A percentile compares a stretch with the other conserved stretches of the same genome.
phyloP scores from a whole-genome alignment of 2,113 vertebrate genomes.

The Hemichromis elongatus region DNA sequence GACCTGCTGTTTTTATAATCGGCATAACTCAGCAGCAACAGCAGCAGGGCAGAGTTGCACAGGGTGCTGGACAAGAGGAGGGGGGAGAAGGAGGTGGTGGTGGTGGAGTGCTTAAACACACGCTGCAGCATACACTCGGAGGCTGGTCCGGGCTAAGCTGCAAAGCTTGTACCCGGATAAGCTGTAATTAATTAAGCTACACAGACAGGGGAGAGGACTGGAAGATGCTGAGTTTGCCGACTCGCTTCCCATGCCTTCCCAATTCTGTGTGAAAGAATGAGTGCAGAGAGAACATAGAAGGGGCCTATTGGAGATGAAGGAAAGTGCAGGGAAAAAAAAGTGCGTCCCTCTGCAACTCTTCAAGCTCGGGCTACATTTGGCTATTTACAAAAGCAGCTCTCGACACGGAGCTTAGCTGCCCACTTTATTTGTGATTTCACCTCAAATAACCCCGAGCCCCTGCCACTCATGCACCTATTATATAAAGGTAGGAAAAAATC shows the following conservation, averaged over 20 bases:
- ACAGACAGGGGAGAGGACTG: conserved; percentile 46
- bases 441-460: conserved; percentile 26
- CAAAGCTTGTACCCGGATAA: conserved; percentile 68
- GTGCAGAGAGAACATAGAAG: conserved; percentile 33
- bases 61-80: neutral
- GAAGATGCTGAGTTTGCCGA: conserved; percentile 71
- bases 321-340: neutral
- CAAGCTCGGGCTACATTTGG: conserved; percentile 42
- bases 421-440: conserved; percentile 33
- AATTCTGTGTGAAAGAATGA: conserved; percentile 57
- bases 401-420: conserved; percentile 15
- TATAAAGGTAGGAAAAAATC: neutral
- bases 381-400: conserved; percentile 45
- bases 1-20: conserved; percentile 25
- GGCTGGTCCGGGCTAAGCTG: conserved; percentile 59
- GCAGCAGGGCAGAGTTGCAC: conserved; percentile 19
- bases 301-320: neutral
- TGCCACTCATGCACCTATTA: neutral
- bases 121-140: conserved; percentile 49
- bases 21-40: conserved; percentile 27
- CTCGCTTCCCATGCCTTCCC: conserved; percentile 20
- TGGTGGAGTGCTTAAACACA: conserved; percentile 10
- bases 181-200: conserved; percentile 73
- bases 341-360: conserved; percentile 56
- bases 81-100: neutral